phyloP scores from a whole-genome alignment of 2,797 vertebrate genomes.

The Coregonus sp. region DNA sequence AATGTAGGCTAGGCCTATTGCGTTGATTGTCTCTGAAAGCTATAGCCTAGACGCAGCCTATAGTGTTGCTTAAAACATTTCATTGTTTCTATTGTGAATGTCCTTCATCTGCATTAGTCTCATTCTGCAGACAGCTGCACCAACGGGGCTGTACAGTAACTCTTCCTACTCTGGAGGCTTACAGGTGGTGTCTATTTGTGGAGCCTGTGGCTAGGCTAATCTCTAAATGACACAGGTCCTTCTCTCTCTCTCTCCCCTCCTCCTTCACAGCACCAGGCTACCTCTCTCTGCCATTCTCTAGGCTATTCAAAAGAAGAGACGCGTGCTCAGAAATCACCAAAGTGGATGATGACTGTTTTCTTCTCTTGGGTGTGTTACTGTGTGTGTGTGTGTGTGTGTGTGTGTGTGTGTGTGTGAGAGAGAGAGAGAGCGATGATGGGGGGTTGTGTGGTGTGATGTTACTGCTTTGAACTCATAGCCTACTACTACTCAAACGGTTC shows the following conservation, averaged over 20 bases:
- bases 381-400: constrained; percentile 34
- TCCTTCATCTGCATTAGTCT: neutral
- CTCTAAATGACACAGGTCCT: constrained; percentile 72
- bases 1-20: no score
- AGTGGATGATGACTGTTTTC: constrained; percentile 39
- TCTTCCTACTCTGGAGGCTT: constrained; percentile 64
- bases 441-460: neutral
- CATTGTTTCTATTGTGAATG: neutral
- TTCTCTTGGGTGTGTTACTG: constrained; percentile 9
- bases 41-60: no score
- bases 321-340: constrained; percentile 28
- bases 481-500: neutral
- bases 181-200: constrained; percentile 77
- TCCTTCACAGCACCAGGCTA: constrained; percentile 60
- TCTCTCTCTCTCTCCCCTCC: constrained; percentile 50
- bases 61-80: neutral
- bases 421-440: neutral
- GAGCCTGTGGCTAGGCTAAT: constrained; percentile 76
- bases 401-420: constrained; percentile 3
- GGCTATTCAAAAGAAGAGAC: constrained; percentile 34
- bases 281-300: constrained; percentile 56
- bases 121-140: constrained; percentile 52
- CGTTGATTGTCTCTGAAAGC: no score
- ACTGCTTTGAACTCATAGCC: neutral
- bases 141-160: constrained; percentile 71